Evolutionary conservation across 2,113 vertebrate genomes (phyloP).

Genomic region (Tetrax tetrax): DNA sequence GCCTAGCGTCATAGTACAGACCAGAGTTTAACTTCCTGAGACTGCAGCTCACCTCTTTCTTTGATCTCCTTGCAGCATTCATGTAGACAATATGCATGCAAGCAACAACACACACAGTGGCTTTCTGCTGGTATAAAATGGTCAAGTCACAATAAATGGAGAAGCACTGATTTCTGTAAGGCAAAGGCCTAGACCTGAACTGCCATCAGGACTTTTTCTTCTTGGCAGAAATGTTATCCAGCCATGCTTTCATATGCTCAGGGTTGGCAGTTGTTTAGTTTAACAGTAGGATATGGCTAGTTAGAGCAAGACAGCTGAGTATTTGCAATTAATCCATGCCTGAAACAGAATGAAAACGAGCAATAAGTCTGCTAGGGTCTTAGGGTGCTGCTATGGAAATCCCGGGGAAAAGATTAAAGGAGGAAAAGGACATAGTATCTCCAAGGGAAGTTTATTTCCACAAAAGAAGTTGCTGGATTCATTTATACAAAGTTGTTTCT

Average conservation of each 20-base stretch:
- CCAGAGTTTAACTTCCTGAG: not conserved
- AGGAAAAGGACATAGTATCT: not conserved
- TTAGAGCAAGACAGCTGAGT: not conserved
- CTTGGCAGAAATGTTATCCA: not conserved
- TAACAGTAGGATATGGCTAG: not conserved
- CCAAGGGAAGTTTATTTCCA: slow-evolving; percentile 6
- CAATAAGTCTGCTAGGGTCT: not conserved
- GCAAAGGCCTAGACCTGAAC: not conserved
- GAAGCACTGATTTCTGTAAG: not conserved
- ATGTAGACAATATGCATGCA: not conserved
- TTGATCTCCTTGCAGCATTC: not conserved
- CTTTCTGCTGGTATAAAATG: not conserved
- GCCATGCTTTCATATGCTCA: not conserved
- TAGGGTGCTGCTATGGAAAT: not conserved
- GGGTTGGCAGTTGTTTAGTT: not conserved
- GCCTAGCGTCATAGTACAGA: not conserved
- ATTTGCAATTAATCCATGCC: not conserved
- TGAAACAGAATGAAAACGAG: not conserved
- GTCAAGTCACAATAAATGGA: accelerated
- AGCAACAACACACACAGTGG: not conserved
- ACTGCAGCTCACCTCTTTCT: not conserved
- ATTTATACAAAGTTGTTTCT: slow-evolving; percentile 49
- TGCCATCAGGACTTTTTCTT: not conserved
- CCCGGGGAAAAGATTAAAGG: slow-evolving; percentile 25
- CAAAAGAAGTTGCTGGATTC: slow-evolving; percentile 13